Evolutionary conservation across 2,888 invertebrate species (phyloP), one percentile per base, ranked within the genome.

Genomic region (Ochropacha duplaris): DNA sequence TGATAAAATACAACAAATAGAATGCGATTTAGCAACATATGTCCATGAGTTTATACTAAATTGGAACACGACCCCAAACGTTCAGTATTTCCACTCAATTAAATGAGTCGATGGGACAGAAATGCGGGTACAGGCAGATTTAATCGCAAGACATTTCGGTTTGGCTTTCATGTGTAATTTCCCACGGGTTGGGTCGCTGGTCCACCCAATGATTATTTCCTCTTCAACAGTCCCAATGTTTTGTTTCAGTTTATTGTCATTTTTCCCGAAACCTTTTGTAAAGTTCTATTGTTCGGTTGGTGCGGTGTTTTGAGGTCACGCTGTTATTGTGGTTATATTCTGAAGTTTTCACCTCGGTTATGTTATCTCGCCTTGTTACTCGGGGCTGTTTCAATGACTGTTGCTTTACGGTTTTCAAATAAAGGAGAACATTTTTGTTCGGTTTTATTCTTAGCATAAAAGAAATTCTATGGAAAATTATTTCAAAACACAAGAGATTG

Each of bases 21-120:
- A 52, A 34, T 52, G 31, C 52, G 50, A 55, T 71, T 70, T 65
- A 65, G 61, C 65, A 70, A 68, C 74, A 74, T 67, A 74, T 74
- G 77, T 78, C 75, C 74, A 70, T 67, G 71, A 71, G 71, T 76
- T 80, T 77, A 76, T 74, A 75, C 68, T 70, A 76, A 77, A 81
- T 78, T 78, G 76, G 75, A 75, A 70, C 75, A 74, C 65, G 72
- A 78, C 69, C 74, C 76, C 68, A 76, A 77, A 68, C 72, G 74
- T 77, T 76, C 73, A 77, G 77, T 73, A 75, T 86, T 87, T 87
- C 87, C 86, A 81, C 79, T 78, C 87, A 85, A 88, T 87, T 88
- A 84, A 85, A 84, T 81, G 76, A 80, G 73, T 80, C 84, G 85
- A 86, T 86, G 85, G 82, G 76, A 84, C 75, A 84, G 87, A 86